Base-by-base conservation (phyloP, 1,140 invertebrate genomes). In the Manduca sexta region DNA sequence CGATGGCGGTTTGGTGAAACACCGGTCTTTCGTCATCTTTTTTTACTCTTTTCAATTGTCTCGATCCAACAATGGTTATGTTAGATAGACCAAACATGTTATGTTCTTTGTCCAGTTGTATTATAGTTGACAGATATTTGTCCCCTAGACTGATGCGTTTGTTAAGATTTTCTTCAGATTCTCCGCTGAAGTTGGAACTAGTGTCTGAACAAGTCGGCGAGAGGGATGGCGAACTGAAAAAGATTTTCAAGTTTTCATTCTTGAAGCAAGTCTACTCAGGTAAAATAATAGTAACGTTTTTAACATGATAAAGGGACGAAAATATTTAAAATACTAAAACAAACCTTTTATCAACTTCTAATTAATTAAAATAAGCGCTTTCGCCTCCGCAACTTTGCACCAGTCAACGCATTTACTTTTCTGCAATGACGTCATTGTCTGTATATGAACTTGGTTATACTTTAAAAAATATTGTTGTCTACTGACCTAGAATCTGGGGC, bases 11-110 rank as follows among this genome's bases (percentile, higher is more conserved):
- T 47, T 83, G 79, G 15, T 66, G 75, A 35, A 83, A 83, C 17
- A 62, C 74, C 1, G 79, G 60, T 40, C 52, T 71, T 2, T 66
- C 64, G 15, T 75, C 71, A 7, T 71, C 57, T 44, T 79, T 79
- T 11, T 52, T 55, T 15, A 47, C 61, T 29, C 64, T 69, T 39
- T 60, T 66, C 7, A 65, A 70, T 37, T 54, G 45, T 10, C 60
- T 69, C 37, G 66, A 46, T 26, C 61, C 66, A 38, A 72, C 63
- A 1, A 80, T 77, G 7, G 74, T 58, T 29, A 80, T 79, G 46
- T 76, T 80, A 2, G 79, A 78, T 38, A 83, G 12, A 5, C 80
- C 77, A 51, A 80, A 83, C 64, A 84, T 57, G 13, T 79, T 84
- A 17, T 84, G 74, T 40, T 81, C 77, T 55, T 61, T 68, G 48